These are phyloP conservation scores for Aricia artaxerxes DNA, from an alignment of 2,888 invertebrate species.

Conservation along the genomic window DNA sequence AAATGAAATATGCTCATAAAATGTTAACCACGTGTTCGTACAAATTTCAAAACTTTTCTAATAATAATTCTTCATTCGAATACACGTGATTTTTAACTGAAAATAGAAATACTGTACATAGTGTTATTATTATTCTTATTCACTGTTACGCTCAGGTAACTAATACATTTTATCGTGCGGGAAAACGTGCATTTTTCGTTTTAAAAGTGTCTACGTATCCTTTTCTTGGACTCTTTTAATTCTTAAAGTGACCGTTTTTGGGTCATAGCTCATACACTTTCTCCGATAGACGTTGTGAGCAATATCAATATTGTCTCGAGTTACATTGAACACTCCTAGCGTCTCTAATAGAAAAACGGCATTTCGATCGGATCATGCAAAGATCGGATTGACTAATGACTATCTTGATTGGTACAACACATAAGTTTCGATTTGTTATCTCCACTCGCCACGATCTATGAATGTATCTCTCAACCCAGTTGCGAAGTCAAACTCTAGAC, in stretches of 20 bases:
- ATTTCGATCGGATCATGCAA: not conserved
- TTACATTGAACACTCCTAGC: not conserved
- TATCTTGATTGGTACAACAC: slow-evolving; percentile 2
- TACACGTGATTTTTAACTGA: not conserved
- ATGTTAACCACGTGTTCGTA: not conserved
- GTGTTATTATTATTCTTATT: too few species aligned
- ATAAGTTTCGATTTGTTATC: not conserved
- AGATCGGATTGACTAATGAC: not conserved
- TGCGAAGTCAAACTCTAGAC: slow-evolving; percentile 27
- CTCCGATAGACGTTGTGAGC: not conserved
- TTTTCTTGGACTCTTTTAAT: too few species aligned
- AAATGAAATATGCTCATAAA: not conserved
- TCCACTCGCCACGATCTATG: not conserved
- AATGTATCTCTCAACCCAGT: slow-evolving; percentile 22
- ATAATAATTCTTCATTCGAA: not conserved
- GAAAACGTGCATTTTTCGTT: too few species aligned
- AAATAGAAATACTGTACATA: not conserved
- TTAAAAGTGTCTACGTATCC: too few species aligned
- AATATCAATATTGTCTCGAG: too few species aligned
- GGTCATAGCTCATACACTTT: not conserved
- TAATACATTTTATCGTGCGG: too few species aligned
- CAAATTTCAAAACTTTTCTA: not conserved
- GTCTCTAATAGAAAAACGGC: not conserved
- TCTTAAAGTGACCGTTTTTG: too few species aligned
- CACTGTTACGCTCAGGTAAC: too few species aligned